Base-by-base conservation (phyloP, 2,113 vertebrate genomes). In the Bufo bufo region DNA sequence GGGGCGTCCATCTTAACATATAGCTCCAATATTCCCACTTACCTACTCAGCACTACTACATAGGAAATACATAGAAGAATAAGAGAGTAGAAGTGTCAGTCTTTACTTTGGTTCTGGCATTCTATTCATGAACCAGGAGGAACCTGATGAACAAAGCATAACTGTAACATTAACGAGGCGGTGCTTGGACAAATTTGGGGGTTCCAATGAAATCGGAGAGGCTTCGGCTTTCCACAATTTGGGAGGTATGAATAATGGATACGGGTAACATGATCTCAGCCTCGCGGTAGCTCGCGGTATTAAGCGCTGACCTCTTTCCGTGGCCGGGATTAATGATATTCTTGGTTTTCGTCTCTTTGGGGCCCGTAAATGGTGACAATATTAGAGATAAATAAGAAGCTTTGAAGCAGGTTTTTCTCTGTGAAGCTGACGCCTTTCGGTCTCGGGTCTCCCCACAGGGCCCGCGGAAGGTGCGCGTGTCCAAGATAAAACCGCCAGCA, bases 391-490 rank as follows among this genome's bases (percentile, higher is more conserved):
- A 83, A 66, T 83, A 66, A 66, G 81, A 11, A 14, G 81, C 59
- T 83, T 82, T 66, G 20, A 83, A 66, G 3, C 47, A 16, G 65
- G n/a, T 66, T 69, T 45, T 50, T 58, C 12, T 63, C 65, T 54
- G 82, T 84, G 65, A 71, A 43, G 82, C 75, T 52, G 43, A 20
- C 69, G 20, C 14, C 23, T 71, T 56, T n/a, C 20, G 20, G 9
- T 83, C 61, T 69, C 81, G 33, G 52, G 52, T 74, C 72, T 77
- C 45, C 43, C 71, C 43, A 16, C 33, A 9, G 54, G 52, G 84
- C 71, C 71, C 61, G 85, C 74, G 49, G 45, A 50, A 69, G 85
- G 75, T 86, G 85, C 59, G 14, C 20, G 11, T 52, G 85, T 56
- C 74, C 3, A 6, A 66, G 74, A 86, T 86, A 86, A 79, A 50